Evolutionary conservation across 2,888 invertebrate species (phyloP).

Genomic region (Syrphus vitripennis): DNA sequence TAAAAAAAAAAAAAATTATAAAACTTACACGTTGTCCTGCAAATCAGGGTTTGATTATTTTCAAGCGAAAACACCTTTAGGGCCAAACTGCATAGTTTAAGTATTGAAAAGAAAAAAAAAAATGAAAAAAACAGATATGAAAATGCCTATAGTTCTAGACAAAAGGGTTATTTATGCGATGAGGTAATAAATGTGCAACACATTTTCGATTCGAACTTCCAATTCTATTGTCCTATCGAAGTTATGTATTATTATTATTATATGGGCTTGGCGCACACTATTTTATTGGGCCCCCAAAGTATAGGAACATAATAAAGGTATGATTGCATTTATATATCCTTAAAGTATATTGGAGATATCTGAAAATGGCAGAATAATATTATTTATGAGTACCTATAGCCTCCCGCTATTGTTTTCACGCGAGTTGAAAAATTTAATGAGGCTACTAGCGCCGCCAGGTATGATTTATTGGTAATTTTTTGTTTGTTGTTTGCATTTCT

Average conservation of each 20-base stretch:
- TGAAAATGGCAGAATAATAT: slow-evolving; percentile 42
- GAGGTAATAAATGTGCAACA: slow-evolving; percentile 68
- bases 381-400: slow-evolving; percentile 68
- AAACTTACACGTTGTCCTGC: not conserved
- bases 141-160: slow-evolving; percentile 18
- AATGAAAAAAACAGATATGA: not conserved
- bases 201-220: slow-evolving; percentile 66
- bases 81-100: slow-evolving; percentile 13
- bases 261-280: slow-evolving; percentile 54
- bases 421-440: slow-evolving; percentile 39
- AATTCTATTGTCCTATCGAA: slow-evolving; percentile 65
- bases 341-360: slow-evolving; percentile 36
- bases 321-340: too few species aligned
- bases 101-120: not conserved
- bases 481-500: not conserved
- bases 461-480: slow-evolving; percentile 47
- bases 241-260: not conserved
- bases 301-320: not conserved
- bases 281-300: slow-evolving; percentile 23
- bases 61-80: not conserved
- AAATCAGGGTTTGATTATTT: not conserved
- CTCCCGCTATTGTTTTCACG: slow-evolving; percentile 58
- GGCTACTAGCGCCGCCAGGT: slow-evolving; percentile 54
- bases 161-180: slow-evolving; percentile 57
- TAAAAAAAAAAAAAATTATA: too few species aligned